Percentiles rank a stretch among this genome's conserved stretches.
phyloP scores from a whole-genome alignment of 1,140 invertebrate genomes.

The Adoxophyes honmai region DNA sequence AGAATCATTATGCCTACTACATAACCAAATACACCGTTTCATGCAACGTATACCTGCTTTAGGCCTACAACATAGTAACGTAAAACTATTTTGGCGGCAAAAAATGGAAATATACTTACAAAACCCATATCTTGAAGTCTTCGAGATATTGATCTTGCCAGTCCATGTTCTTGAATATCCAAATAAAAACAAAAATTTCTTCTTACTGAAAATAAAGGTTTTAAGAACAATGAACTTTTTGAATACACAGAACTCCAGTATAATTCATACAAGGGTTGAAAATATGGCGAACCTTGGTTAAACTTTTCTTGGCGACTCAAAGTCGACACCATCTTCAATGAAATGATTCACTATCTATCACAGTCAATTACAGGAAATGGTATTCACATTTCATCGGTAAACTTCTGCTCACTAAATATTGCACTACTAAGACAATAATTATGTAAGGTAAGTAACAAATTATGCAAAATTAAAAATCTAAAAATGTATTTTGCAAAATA shows the following conservation, averaged over 20 bases:
- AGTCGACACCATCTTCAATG: slow-evolving; percentile 61
- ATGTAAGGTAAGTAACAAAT: slow-evolving; percentile 38
- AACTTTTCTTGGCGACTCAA: slow-evolving; percentile 64
- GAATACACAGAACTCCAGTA: too few species aligned
- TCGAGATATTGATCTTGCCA: slow-evolving; percentile 79
- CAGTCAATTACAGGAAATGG: background rate
- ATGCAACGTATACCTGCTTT: slow-evolving; percentile 20
- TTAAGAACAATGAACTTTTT: background rate
- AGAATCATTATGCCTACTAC: slow-evolving; percentile 29
- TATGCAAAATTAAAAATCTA: slow-evolving; percentile 39
- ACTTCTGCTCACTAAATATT: slow-evolving; percentile 21
- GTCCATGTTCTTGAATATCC: slow-evolving; percentile 82
- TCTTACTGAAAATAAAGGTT: slow-evolving; percentile 40
- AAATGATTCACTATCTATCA: slow-evolving; percentile 5
- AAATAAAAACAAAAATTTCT: slow-evolving; percentile 83
- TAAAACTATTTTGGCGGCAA: slow-evolving; percentile 46
- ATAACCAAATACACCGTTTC: slow-evolving; percentile 43
- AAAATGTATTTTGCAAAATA: slow-evolving; percentile 39
- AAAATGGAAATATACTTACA: slow-evolving; percentile 72
- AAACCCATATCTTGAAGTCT: slow-evolving; percentile 83
- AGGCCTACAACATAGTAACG: slow-evolving; percentile 4
- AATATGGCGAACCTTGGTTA: slow-evolving; percentile 55
- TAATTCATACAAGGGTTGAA: slow-evolving; percentile 18
- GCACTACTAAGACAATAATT: slow-evolving; percentile 29
- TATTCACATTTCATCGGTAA: slow-evolving; percentile 17